These are phyloP conservation scores for Pangasius macronema DNA, from an alignment of 2,797 vertebrate genomes.

Conservation along the genomic window DNA sequence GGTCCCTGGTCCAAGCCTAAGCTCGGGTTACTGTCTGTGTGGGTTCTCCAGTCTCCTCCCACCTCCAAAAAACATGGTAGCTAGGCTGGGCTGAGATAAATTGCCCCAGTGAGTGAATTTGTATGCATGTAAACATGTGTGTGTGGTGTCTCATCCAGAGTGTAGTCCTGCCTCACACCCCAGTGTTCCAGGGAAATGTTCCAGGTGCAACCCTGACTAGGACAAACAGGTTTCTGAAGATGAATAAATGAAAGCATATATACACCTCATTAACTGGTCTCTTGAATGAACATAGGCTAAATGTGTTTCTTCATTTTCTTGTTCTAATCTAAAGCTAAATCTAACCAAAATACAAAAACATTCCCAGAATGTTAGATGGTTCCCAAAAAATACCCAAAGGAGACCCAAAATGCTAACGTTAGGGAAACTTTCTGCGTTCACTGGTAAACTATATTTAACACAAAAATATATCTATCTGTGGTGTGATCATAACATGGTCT, in stretches of 20 bases:
- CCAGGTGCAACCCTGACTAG: too few relatives aligned
- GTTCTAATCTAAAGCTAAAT: background rate
- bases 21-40: background rate
- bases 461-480: background rate
- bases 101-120: background rate
- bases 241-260: background rate
- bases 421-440: background rate
- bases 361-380: background rate
- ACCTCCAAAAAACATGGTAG: background rate
- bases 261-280: background rate
- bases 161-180: slow-evolving; percentile 1
- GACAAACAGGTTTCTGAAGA: background rate
- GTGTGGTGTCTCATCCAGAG: background rate
- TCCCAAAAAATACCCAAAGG: background rate
- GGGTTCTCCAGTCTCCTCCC: background rate
- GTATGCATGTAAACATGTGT: background rate
- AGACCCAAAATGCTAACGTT: background rate
- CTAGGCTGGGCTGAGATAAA: background rate
- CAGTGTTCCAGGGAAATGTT: background rate
- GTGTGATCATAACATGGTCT: background rate
- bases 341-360: background rate
- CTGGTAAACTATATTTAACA: background rate
- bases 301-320: background rate
- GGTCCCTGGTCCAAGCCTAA: background rate
- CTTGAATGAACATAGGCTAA: background rate